phyloP scores from a whole-genome alignment of 2,113 vertebrate genomes.

The Caracal caracal region DNA sequence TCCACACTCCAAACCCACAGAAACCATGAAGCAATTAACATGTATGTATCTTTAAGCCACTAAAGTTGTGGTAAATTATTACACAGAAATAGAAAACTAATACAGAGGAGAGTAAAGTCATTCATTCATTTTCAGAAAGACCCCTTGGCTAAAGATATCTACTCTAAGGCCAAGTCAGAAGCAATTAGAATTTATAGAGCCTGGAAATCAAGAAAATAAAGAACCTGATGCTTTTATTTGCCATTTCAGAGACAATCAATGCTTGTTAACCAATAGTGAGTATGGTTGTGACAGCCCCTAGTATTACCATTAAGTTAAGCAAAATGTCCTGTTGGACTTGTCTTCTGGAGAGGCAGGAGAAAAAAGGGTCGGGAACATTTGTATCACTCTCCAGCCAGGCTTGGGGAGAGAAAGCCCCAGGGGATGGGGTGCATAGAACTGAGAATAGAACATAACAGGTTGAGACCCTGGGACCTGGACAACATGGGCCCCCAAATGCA shows the following conservation, averaged over 20 bases:
- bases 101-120: background rate
- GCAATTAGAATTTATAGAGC: background rate
- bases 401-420: background rate
- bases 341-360: background rate
- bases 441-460: background rate
- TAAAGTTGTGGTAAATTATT: background rate
- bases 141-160: background rate
- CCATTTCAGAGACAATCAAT: background rate
- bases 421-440: background rate
- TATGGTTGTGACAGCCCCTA: background rate
- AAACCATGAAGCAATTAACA: background rate
- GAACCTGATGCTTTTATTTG: background rate
- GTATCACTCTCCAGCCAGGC: background rate
- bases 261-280: background rate
- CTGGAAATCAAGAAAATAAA: background rate
- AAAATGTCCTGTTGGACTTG: background rate
- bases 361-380: background rate
- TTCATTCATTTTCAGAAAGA: background rate
- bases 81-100: background rate
- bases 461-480: background rate
- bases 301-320: background rate
- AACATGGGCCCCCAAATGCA: background rate
- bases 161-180: background rate
- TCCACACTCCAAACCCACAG: background rate
- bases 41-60: background rate